Evolutionary conservation across 2,888 invertebrate genomes (phyloP).

Genomic region (Drosophila longiperda): DNA sequence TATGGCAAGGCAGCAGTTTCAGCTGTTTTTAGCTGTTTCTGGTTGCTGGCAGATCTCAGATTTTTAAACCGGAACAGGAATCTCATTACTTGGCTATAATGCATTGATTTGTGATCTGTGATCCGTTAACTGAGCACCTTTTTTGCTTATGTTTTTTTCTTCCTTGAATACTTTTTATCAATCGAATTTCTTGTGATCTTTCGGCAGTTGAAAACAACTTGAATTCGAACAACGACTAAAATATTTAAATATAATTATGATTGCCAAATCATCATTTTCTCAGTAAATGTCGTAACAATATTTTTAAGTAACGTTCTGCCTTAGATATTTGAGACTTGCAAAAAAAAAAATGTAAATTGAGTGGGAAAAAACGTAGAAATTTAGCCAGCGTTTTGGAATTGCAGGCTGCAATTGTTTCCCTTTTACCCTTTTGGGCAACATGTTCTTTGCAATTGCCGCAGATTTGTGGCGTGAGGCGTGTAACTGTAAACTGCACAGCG

Average conservation of each 20-base stretch:
- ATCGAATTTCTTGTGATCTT: not conserved
- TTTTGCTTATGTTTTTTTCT: not conserved
- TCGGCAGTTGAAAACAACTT: not conserved
- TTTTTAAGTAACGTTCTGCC: not conserved
- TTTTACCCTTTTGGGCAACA: slow-evolving; percentile 3
- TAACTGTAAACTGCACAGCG: slow-evolving; percentile 40
- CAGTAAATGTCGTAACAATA: not conserved
- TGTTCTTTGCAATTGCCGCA: slow-evolving; percentile 1
- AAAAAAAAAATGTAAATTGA: not conserved
- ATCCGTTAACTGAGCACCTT: not conserved
- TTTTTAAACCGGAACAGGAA: slow-evolving; percentile 23
- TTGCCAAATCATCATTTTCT: not conserved
- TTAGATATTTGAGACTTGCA: not conserved
- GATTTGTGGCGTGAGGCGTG: slow-evolving; percentile 44
- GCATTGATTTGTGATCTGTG: not conserved
- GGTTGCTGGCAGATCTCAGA: not conserved
- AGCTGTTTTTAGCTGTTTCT: slow-evolving; percentile 19
- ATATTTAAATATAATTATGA: not conserved
- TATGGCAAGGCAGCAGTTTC: slow-evolving; percentile 8
- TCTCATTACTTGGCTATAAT: not conserved
- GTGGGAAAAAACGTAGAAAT: slow-evolving; percentile 4
- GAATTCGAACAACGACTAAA: not conserved
- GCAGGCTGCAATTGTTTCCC: not conserved
- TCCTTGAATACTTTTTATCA: not conserved
- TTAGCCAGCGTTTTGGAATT: not conserved